Conservation (phyloP, 2,113 vertebrate species). For the Diadophis punctatus region DNA sequence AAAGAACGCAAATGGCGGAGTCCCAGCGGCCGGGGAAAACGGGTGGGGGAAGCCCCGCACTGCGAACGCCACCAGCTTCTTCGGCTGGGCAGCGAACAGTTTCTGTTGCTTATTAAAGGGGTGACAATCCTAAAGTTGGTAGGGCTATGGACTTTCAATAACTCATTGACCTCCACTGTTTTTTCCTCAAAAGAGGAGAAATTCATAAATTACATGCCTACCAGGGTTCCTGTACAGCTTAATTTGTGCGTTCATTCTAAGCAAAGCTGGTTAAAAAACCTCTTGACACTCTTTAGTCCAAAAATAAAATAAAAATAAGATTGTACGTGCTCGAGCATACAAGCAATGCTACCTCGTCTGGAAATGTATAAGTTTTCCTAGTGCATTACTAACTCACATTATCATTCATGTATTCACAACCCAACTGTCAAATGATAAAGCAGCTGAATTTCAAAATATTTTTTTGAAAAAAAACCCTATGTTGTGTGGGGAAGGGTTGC, state of each 20-base stretch:
- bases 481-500: constrained; percentile 42
- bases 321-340: not conserved
- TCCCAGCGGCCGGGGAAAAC: too few relatives aligned
- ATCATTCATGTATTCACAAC: not conserved
- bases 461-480: not conserved
- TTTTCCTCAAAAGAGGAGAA: not conserved
- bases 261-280: constrained; percentile 15
- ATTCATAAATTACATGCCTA: constrained; percentile 18
- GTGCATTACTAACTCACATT: not conserved
- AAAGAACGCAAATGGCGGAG: too few relatives aligned
- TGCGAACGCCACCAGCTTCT: too few relatives aligned
- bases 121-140: constrained; percentile 12
- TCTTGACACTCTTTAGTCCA: not conserved
- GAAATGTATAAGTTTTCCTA: not conserved
- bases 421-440: constrained; percentile 31
- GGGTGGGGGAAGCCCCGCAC: too few relatives aligned
- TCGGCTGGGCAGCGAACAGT: too few relatives aligned
- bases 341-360: not conserved
- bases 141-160: not conserved
- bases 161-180: not conserved
- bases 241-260: constrained; percentile 24
- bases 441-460: not conserved
- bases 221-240: constrained; percentile 7
- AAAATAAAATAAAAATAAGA: constrained; percentile 4
- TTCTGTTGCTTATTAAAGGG: constrained; percentile 19